Conservation (phyloP, 2,113 vertebrate genomes). For the Lethenteron camtschaticum region DNA sequence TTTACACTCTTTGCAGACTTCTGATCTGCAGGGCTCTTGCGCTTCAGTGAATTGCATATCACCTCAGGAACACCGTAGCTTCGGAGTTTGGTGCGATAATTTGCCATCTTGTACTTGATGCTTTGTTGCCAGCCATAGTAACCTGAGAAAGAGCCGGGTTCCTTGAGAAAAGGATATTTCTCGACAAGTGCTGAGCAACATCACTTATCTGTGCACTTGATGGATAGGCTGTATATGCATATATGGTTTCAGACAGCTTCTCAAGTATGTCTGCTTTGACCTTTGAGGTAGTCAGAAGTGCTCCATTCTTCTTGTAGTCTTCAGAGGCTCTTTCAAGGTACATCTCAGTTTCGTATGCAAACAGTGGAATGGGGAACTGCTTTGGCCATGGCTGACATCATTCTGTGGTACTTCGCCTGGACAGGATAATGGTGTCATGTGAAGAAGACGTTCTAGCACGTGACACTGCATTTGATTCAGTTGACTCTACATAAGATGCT, state of each 20-base stretch:
- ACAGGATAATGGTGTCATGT: slow-evolving; percentile 10
- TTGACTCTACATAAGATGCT: no score
- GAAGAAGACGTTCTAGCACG: no score
- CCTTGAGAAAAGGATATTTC: slow-evolving; percentile 14
- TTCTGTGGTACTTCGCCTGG: slow-evolving; percentile 7
- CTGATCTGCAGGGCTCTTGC: slow-evolving; percentile 8
- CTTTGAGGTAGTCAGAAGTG: slow-evolving; percentile 9
- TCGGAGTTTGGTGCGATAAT: slow-evolving; percentile 14
- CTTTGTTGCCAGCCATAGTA: slow-evolving; percentile 15
- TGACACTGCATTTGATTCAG: no score
- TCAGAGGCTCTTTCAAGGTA: slow-evolving; percentile 8
- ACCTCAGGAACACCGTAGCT: slow-evolving; percentile 12
- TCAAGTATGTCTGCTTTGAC: slow-evolving; percentile 13
- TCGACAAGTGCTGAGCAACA: slow-evolving; percentile 13
- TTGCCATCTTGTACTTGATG: slow-evolving; percentile 13
- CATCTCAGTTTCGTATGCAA: slow-evolving; percentile 14
- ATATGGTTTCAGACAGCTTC: slow-evolving; percentile 11
- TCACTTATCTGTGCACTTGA: slow-evolving; percentile 12
- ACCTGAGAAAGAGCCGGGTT: slow-evolving; percentile 14
- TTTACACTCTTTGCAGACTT: slow-evolving; percentile 13
- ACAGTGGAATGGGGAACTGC: slow-evolving; percentile 14
- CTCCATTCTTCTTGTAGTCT: no score
- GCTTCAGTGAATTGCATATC: slow-evolving; percentile 11
- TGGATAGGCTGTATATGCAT: slow-evolving; percentile 12
- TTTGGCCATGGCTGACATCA: slow-evolving; percentile 13